These are phyloP conservation scores for Eurytoma californica DNA, from an alignment of 2,888 invertebrate genomes.

Conservation along the genomic window DNA sequence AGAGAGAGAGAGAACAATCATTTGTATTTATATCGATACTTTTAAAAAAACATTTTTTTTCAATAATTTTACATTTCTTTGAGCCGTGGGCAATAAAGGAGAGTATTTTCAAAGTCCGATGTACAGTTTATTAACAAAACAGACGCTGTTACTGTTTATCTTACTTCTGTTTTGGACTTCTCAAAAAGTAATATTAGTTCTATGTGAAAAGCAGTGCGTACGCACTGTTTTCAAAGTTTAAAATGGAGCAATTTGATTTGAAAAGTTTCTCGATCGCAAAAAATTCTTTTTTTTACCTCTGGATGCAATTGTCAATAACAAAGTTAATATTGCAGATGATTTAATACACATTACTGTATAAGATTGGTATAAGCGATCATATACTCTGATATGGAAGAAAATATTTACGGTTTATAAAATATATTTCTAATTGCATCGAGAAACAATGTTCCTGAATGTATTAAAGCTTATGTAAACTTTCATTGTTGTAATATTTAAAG, in stretches of 20 bases:
- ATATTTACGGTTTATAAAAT: slow-evolving; percentile 2
- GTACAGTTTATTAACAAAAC: slow-evolving; percentile 20
- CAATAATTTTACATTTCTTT: slow-evolving; percentile 16
- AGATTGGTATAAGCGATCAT: background rate
- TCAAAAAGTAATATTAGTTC: slow-evolving; percentile 33
- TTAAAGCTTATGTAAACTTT: slow-evolving; percentile 51
- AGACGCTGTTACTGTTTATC: slow-evolving; percentile 25
- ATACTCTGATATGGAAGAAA: slow-evolving; percentile 1
- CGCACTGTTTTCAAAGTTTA: slow-evolving; percentile 30
- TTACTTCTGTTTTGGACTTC: slow-evolving; percentile 20
- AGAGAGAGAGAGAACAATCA: slow-evolving; percentile 14
- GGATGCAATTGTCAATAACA: slow-evolving; percentile 2
- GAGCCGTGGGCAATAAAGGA: slow-evolving; percentile 24
- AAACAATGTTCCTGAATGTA: slow-evolving; percentile 49
- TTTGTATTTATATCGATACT: slow-evolving; percentile 27
- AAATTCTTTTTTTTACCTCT: background rate
- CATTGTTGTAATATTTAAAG: slow-evolving; percentile 48
- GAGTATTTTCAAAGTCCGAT: slow-evolving; percentile 33
- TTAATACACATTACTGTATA: background rate
- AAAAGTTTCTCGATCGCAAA: slow-evolving; percentile 27
- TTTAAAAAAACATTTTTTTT: slow-evolving; percentile 39
- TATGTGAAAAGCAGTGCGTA: slow-evolving; percentile 11
- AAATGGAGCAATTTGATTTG: slow-evolving; percentile 34
- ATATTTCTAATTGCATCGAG: slow-evolving; percentile 37
- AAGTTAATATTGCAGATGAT: slow-evolving; percentile 6